Percentiles rank a stretch among this genome's conserved stretches.
These are phyloP conservation scores for Coccyzus lansbergi DNA, from an alignment of 2,797 vertebrate genomes.

Conservation along the genomic window DNA sequence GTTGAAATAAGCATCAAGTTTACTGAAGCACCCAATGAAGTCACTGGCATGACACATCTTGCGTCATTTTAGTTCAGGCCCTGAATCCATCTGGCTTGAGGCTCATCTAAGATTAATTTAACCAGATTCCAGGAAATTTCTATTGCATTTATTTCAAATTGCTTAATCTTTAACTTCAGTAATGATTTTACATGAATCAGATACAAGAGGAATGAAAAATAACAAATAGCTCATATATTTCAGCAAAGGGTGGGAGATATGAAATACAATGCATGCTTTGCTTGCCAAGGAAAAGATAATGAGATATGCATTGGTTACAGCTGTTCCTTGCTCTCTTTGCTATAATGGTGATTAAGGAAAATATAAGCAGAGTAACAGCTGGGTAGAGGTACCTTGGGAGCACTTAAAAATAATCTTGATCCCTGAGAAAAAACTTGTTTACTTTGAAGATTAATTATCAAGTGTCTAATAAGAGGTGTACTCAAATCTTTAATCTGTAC, in stretches of 20 bases:
- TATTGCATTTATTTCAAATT: background rate
- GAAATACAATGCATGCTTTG: background rate
- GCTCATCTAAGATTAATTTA: background rate
- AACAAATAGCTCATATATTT: slow-evolving; percentile 55
- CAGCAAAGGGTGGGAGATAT: slow-evolving; percentile 56
- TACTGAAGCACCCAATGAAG: background rate
- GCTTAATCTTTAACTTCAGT: slow-evolving; percentile 38
- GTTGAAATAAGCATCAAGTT: background rate
- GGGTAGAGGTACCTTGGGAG: slow-evolving; percentile 53
- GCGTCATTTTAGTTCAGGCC: background rate
- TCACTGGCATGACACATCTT: background rate
- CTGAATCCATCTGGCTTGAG: background rate
- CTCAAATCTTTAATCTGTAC: background rate
- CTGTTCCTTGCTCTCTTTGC: slow-evolving; percentile 53
- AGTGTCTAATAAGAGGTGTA: background rate
- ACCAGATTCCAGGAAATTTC: background rate
- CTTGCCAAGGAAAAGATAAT: slow-evolving; percentile 65
- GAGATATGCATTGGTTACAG: slow-evolving; percentile 61
- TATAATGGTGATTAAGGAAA: slow-evolving; percentile 56
- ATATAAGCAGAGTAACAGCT: slow-evolving; percentile 42
- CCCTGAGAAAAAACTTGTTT: slow-evolving; percentile 34
- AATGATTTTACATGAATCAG: background rate
- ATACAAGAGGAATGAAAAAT: slow-evolving; percentile 42
- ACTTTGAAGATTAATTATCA: slow-evolving; percentile 41
- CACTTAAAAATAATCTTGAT: slow-evolving; percentile 40